Base-by-base conservation (phyloP, 2,888 invertebrate genomes). In the Drosophila buzzatii region DNA sequence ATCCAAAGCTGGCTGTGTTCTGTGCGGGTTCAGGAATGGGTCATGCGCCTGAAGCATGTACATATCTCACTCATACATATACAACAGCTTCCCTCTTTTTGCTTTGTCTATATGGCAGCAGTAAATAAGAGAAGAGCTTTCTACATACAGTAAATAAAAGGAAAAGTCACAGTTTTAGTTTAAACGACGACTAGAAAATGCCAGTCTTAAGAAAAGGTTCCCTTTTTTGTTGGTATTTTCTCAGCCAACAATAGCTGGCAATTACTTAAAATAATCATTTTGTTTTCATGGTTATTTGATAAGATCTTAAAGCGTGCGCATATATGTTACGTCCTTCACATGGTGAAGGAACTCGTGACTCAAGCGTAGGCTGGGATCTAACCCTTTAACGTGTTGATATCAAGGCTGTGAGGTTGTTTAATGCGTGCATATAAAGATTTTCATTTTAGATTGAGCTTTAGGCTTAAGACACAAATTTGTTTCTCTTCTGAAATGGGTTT, bases 21-120 rank as follows among this genome's bases (percentile, higher is more conserved):
- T 81, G 74, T 66, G 65, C 62, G 80, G 82, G 91, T 91, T 90
- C 89, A 91, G 89, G 87, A 90, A 89, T 85, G 89, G 91, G 90
- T 91, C 91, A 91, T 91, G 91, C 92, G 91, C 91, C 85, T 84
- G 82, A 60, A 82, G 79, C 83, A 69, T 69, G 60, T 66, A 73
- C 73, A 63, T 70, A 66, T 81, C 65, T 70, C 65, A 70, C 65
- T 58, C 47, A 62, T 52, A 74, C 75, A 79, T 41, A 64, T 58
- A 74, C 59, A 77, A 55, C 18, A 68, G 58, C 44, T 55, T 65
- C 18, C 55, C 37, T 58, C 68, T 63, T 55, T 49, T 41, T 41
- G 52, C 47, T 59, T 27, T 52, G 31, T 56, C 47, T 70, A 76
- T 63, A 66, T 62, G 63, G 33, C 20, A 60, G 62, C 66, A 81